These are phyloP conservation scores for Elephantulus edwardii DNA, from an alignment of 2,113 vertebrate species.

Conservation along the genomic window DNA sequence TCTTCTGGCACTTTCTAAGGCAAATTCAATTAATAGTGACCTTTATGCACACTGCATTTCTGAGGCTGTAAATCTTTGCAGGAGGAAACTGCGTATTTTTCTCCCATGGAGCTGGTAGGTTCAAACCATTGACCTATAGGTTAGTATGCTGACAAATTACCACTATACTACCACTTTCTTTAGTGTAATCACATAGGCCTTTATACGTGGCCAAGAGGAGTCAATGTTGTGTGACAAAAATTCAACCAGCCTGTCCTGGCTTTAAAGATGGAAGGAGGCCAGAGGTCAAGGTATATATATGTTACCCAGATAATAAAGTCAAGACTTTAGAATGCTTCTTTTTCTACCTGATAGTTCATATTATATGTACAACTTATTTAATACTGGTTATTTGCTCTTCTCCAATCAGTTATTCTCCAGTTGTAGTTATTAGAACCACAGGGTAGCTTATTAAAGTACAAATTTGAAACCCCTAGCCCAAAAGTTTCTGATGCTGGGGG, in stretches of 20 bases:
- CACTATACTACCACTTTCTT: no score
- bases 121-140: no score
- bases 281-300: not conserved
- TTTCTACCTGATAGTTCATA: not conserved
- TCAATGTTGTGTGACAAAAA: no score
- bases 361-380: not conserved
- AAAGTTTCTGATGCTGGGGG: not conserved
- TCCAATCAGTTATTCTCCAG: not conserved
- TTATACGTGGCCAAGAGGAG: no score
- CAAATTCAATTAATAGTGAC: no score
- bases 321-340: not conserved
- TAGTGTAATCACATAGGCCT: no score
- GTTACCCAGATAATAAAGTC: not conserved
- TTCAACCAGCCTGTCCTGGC: not conserved
- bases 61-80: no score
- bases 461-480: not conserved
- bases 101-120: no score
- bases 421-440: constrained; percentile 28
- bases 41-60: no score
- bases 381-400: not conserved
- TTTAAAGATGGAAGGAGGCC: not conserved
- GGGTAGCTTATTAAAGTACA: not conserved
- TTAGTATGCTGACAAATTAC: no score
- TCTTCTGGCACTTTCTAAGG: no score
- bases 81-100: no score